Evolutionary conservation across 2,113 vertebrate genomes (phyloP).

Genomic region (Stictonetta naevosa): DNA sequence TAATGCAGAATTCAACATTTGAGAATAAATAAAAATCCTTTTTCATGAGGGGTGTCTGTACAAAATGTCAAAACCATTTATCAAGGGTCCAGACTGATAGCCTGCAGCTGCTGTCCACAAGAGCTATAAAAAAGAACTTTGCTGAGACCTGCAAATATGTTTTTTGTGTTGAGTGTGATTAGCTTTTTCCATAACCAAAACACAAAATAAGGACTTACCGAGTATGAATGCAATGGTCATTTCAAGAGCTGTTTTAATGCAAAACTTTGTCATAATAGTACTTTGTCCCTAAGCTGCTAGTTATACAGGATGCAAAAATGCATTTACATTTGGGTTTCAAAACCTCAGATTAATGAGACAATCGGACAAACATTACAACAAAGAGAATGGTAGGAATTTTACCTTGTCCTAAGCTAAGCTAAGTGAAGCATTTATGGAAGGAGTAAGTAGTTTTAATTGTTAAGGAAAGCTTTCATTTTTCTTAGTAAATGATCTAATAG

Average conservation of each 20-base stretch:
- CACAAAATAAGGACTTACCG: neutral
- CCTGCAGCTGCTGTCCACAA: constrained; percentile 57
- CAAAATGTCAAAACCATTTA: constrained; percentile 75
- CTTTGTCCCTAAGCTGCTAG: neutral
- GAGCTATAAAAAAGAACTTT: constrained; percentile 23
- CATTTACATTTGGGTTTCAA: constrained; percentile 22
- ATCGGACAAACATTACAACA: neutral
- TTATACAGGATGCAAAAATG: neutral
- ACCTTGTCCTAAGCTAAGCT: no score
- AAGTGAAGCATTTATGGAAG: neutral
- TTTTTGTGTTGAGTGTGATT: neutral
- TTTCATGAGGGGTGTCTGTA: constrained; percentile 40
- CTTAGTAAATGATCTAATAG: neutral
- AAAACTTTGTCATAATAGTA: neutral
- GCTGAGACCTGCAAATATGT: neutral
- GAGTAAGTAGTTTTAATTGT: neutral
- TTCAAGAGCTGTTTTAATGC: neutral
- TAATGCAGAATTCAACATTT: constrained; percentile 66
- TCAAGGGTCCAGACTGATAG: constrained; percentile 49
- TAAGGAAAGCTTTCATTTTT: neutral
- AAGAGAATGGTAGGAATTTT: neutral
- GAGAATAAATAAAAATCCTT: constrained; percentile 71
- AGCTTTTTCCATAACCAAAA: constrained; percentile 28
- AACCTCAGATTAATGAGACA: constrained; percentile 7
- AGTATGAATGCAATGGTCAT: neutral